Percentiles rank a stretch among this genome's conserved stretches.
These are phyloP conservation scores for Chrysocyon brachyurus DNA, from an alignment of 2,797 vertebrate genomes.

Conservation along the genomic window DNA sequence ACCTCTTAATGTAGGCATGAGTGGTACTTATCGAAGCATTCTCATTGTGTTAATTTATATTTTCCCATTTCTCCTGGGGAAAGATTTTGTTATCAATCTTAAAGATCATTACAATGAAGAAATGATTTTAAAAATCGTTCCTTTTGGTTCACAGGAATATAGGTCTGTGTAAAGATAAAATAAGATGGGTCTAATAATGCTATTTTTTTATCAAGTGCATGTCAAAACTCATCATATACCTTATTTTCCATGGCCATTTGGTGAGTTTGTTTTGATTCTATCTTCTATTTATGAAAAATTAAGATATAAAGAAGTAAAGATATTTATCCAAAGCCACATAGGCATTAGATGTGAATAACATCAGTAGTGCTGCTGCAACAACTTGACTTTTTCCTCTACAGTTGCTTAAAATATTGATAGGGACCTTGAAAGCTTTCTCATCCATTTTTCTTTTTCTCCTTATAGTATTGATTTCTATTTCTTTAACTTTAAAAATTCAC, in stretches of 20 bases:
- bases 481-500: conserved; percentile 69
- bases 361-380: background rate
- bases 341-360: conserved; percentile 36
- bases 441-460: conserved; percentile 26
- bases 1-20: background rate
- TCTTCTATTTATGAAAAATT: conserved; percentile 49
- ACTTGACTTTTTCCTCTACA: conserved; percentile 52
- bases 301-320: conserved; percentile 66
- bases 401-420: conserved; percentile 75
- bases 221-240: conserved; percentile 37
- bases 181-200: background rate
- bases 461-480: conserved; percentile 65
- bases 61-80: background rate
- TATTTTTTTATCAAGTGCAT: conserved; percentile 12
- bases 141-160: background rate
- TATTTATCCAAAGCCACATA: conserved; percentile 53
- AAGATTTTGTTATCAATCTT: conserved; percentile 26
- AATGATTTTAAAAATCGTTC: conserved; percentile 27
- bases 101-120: background rate
- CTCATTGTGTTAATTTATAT: conserved; percentile 32
- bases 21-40: background rate
- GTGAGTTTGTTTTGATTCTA: conserved; percentile 41
- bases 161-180: conserved; percentile 15
- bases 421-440: conserved; percentile 60
- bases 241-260: conserved; percentile 32